Evolutionary conservation across 2,888 invertebrate genomes (phyloP), one percentile per base, ranked within the genome.

Genomic region (Sinhomidia bicolor): DNA sequence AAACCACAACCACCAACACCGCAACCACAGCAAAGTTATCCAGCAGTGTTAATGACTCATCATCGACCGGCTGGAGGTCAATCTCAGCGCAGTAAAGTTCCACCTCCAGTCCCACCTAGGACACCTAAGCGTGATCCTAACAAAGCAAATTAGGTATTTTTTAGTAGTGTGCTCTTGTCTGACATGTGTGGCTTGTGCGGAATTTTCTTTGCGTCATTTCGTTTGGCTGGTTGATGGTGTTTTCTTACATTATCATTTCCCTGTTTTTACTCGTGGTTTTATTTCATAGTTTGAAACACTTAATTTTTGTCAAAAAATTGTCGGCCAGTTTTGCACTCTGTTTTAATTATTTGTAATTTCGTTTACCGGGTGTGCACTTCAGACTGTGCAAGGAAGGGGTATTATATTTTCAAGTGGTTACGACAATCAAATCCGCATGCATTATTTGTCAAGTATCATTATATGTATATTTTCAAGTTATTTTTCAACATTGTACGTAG

Each of bases 91-190:
- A 83, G 83, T 83, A 91, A 92, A 89, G 96, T 97, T 57, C 97
- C 97, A 60, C 98, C 98, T 83, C 98, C 98, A 26, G 97, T 98
- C 80, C 97, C 97, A 83, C 97, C 97, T 3, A 95, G 97, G 92
- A 92, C 92, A 65, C 92, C 92, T n/a, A 92, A 92, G 88, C 89
- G 91, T 81, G 83, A 88, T 85, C 76, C 83, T 88, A 88, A 83
- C 57, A 88, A 88, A 88, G 41, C 88, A 65, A 88, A 88, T 83
- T 88, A 88, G 88, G 88, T 88, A 88, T 79, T 82, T 57, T n/a
- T 57, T 29, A 76, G 82, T 57, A 84, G 74, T 44, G 82, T 54
- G 68, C 44, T 51, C 60, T 87, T 82, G 41, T 41, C 41, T 74
- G 36, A 54, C 44, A 51, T 51, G 83, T 32, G 83, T 78, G 78